Percentiles rank a stretch among this genome's conserved stretches.
Conservation (phyloP, 1,140 invertebrate species). For the Vollenhovia emeryi region DNA sequence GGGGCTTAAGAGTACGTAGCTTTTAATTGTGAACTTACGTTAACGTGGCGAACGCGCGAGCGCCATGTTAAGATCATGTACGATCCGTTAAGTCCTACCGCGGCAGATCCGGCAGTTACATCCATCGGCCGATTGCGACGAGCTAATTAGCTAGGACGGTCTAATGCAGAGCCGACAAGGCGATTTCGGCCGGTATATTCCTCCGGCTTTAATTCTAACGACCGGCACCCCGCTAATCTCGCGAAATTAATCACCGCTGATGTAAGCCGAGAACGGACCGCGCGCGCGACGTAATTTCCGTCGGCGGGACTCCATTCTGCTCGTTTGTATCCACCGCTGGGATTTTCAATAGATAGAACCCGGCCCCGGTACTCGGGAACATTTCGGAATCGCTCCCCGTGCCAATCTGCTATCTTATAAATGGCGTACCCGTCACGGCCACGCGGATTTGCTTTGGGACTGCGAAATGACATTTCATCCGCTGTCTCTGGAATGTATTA, state of each 20-base stretch:
- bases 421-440: constrained; percentile 10
- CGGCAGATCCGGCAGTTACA: constrained; percentile 6
- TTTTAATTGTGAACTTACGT: constrained; percentile 68
- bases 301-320: constrained; percentile 31
- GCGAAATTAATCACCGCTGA: constrained; percentile 76
- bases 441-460: constrained; percentile 15
- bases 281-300: constrained; percentile 37
- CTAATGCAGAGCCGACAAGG: constrained; percentile 60
- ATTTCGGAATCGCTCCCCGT: constrained; percentile 27
- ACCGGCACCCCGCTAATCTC: constrained; percentile 70
- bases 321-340: constrained; percentile 51
- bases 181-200: constrained; percentile 55
- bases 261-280: constrained; percentile 57
- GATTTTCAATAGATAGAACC: constrained; percentile 61
- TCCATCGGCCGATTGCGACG: constrained; percentile 14
- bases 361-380: not conserved
- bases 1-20: constrained; percentile 62
- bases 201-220: constrained; percentile 69
- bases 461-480: not conserved
- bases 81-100: constrained; percentile 44
- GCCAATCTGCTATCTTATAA: constrained; percentile 28
- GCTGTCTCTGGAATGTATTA: not conserved
- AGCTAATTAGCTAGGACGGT: constrained; percentile 63
- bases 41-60: constrained; percentile 53
- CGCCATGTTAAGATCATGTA: constrained; percentile 66